phyloP scores from a whole-genome alignment of 2,113 vertebrate genomes.

The Micronycteris hirsuta region DNA sequence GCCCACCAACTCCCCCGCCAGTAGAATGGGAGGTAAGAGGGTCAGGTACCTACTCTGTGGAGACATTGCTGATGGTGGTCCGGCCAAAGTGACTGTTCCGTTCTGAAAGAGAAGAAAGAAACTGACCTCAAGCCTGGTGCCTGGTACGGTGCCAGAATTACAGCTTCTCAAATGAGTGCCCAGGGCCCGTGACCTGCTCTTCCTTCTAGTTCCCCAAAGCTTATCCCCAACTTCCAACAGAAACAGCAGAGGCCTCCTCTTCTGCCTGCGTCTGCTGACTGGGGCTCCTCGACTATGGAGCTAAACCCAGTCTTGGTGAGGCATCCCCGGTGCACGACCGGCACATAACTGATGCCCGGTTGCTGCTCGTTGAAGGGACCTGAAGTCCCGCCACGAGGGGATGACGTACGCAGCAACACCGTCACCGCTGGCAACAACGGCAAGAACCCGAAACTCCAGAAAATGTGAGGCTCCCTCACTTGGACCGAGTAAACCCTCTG shows the following conservation, averaged over 20 bases:
- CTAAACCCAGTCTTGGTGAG: not conserved
- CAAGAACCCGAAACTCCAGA: not conserved
- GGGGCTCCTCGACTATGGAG: rapidly evolving
- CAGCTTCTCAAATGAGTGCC: not conserved
- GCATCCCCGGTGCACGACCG: not conserved
- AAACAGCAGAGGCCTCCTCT: not conserved
- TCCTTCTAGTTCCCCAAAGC: not conserved
- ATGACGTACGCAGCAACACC: not conserved
- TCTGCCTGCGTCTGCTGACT: not conserved
- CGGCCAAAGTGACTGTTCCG: constrained; percentile 92
- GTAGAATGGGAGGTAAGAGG: not conserved
- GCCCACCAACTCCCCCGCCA: not conserved
- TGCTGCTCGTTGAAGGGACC: not conserved
- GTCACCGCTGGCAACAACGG: not conserved
- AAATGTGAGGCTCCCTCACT: not conserved
- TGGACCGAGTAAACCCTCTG: not conserved
- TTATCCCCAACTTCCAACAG: not conserved
- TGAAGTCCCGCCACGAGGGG: not conserved
- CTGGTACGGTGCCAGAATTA: not conserved
- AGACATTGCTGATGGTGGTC: constrained; percentile 95
- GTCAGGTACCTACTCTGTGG: constrained; percentile 86
- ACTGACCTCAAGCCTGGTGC: not conserved
- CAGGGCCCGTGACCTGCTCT: not conserved
- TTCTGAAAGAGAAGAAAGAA: constrained; percentile 83
- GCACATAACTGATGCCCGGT: not conserved